Evolutionary conservation across 92 coral and sea anemone species (phyloP).

Genomic region (Hydrozoanthus gracilis): DNA sequence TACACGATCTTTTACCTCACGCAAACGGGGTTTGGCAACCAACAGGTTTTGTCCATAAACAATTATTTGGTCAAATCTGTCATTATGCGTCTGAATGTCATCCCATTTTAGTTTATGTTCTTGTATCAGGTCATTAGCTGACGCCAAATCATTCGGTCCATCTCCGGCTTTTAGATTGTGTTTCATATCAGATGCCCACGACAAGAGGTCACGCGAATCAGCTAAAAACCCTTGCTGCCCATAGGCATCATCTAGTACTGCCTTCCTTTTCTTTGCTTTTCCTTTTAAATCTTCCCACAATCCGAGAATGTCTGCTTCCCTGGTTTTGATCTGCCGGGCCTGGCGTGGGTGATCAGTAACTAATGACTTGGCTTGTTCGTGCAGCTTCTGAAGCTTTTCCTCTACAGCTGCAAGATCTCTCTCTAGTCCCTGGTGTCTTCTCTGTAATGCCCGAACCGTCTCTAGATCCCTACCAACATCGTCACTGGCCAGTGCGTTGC

Average conservation of each 20-base stretch:
- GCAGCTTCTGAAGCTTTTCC: slow-evolving; percentile 81
- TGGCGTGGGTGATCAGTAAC: slow-evolving; percentile 92
- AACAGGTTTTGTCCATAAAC: slow-evolving; percentile 84
- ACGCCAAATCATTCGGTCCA: slow-evolving; percentile 79
- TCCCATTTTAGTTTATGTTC: slow-evolving; percentile 84
- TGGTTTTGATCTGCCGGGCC: slow-evolving; percentile 86
- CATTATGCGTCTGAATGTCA: slow-evolving; percentile 87
- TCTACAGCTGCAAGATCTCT: slow-evolving; percentile 93
- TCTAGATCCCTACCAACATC: slow-evolving; percentile 87
- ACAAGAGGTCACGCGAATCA: slow-evolving; percentile 89
- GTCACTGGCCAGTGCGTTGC: slow-evolving; percentile 64
- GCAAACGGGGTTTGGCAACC: slow-evolving; percentile 74
- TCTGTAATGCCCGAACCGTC: slow-evolving; percentile 92
- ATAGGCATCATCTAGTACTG: slow-evolving; percentile 86
- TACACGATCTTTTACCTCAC: slow-evolving; percentile 78
- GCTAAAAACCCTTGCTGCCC: slow-evolving; percentile 98
- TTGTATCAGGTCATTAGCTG: slow-evolving; percentile 81
- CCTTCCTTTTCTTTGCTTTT: slow-evolving; percentile 78
- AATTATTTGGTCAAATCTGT: slow-evolving; percentile 90
- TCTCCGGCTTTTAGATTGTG: slow-evolving; percentile 73
- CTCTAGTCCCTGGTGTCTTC: slow-evolving; percentile 97
- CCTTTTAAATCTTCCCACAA: slow-evolving; percentile 85
- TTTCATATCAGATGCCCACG: slow-evolving; percentile 84
- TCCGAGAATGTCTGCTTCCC: slow-evolving; percentile 79
- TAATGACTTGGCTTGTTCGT: slow-evolving; percentile 87